phyloP scores from a whole-genome alignment of 2,888 invertebrate genomes.

The Leucania comma region DNA sequence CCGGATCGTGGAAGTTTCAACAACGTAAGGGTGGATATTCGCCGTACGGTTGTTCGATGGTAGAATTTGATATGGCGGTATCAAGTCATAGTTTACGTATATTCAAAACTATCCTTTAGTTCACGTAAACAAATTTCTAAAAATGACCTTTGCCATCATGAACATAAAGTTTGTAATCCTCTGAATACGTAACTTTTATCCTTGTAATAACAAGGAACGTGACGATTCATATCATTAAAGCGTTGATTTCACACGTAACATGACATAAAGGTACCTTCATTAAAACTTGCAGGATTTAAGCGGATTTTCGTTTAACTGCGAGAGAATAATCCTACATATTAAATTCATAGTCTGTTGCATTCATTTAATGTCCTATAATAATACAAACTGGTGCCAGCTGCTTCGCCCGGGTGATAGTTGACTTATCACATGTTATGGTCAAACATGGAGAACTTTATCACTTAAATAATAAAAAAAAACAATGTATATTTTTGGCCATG shows the following conservation, averaged over 20 bases:
- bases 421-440: no score
- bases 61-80: no score
- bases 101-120: slow-evolving; percentile 2
- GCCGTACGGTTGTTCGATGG: no score
- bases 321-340: slow-evolving; percentile 9
- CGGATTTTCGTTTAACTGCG: background rate
- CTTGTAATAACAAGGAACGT: slow-evolving; percentile 26
- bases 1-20: no score
- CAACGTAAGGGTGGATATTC: no score
- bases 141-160: slow-evolving; percentile 11
- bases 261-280: slow-evolving; percentile 13
- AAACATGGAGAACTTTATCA: no score
- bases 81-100: no score
- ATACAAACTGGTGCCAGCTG: no score
- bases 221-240: slow-evolving; percentile 34
- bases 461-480: no score
- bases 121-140: background rate
- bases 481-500: no score
- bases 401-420: no score
- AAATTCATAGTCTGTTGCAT: slow-evolving; percentile 9
- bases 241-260: background rate
- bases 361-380: slow-evolving; percentile 5
- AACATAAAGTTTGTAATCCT: slow-evolving; percentile 1
- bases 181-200: background rate
- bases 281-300: slow-evolving; percentile 18